Percentiles rank a stretch among this genome's conserved stretches.
phyloP scores from a whole-genome alignment of 2,797 vertebrate genomes.

The Sparidentex hasta region DNA sequence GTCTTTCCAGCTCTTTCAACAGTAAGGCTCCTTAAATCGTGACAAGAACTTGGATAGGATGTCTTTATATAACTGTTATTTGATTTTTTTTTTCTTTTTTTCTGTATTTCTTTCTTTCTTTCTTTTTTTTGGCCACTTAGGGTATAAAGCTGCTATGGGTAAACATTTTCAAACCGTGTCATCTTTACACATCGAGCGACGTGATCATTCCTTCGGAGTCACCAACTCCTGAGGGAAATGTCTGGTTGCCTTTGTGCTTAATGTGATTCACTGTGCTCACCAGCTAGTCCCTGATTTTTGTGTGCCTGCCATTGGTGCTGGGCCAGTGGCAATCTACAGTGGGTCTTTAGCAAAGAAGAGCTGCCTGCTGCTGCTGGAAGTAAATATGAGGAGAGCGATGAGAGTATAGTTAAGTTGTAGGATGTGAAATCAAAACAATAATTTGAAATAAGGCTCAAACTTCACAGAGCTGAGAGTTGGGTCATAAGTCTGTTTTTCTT shows the following conservation, averaged over 20 bases:
- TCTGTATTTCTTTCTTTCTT: too few species aligned
- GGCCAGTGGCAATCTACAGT: not conserved
- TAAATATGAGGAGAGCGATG: not conserved
- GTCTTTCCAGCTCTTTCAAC: too few species aligned
- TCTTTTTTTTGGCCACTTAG: too few species aligned
- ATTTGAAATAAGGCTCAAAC: not conserved
- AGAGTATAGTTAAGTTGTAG: not conserved
- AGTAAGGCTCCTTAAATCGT: too few species aligned
- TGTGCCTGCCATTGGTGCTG: not conserved
- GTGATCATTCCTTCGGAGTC: not conserved
- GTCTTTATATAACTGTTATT: too few species aligned
- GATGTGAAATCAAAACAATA: not conserved
- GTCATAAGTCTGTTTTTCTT: not conserved
- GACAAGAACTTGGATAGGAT: too few species aligned
- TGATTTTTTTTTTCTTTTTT: too few species aligned
- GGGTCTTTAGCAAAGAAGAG: not conserved
- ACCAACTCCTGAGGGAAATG: not conserved
- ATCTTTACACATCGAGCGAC: not conserved
- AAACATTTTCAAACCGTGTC: not conserved
- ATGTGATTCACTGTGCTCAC: not conserved
- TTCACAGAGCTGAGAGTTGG: not conserved
- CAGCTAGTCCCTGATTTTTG: not conserved
- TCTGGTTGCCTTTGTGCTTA: not conserved
- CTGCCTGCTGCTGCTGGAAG: not conserved
- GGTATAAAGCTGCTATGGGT: not conserved